Base-by-base conservation (phyloP, 2,888 invertebrate species). In the Ethmia dodecea region DNA sequence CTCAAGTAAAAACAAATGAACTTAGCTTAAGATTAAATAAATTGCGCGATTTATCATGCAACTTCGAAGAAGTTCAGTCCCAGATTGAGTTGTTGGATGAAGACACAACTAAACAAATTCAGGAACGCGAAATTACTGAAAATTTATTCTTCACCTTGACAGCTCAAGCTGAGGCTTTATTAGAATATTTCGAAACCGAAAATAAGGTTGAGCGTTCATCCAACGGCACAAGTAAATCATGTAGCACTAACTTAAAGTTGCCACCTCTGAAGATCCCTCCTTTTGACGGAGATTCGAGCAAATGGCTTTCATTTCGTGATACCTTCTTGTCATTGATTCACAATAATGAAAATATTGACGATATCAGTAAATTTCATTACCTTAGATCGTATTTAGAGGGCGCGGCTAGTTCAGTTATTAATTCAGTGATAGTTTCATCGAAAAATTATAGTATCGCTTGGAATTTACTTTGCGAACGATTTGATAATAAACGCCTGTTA, bases 381-480 rank as follows among this genome's bases (percentile, higher is more conserved):
- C 8, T 18, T 15, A 16, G 33, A 30, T 38, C 39, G 1, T 42
- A 43, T 26, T 30, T 43, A 8, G 35, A 36, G 14, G 43, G 34
- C 2, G 5, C 33, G 4, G 40, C 43, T 27, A 34, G 31, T 24
- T 13, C 27, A n/a, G 35, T 40, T 3, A 40, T 43, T 10, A 12
- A 22, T 20, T 38, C 37, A 13, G 32, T 43, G 5, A 32, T 31
- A 3, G 34, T 43, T 4, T 40, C 40, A 0, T 8, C 35, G 2
- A 27, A 16, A 10, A 42, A 42, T 24, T 45, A 34, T 27, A 6
- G 13, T 9, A 33, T 35, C 2, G 44, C 38, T 5, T 44, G 41
- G 41, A 13, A 28, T 16, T 15, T 43, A 2, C 35, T 45, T 18
- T 40, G 45, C 18, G 37, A 43, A 3, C 20, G 42, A 2, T 45